Percentiles rank a stretch among this genome's conserved stretches.
Evolutionary conservation across 2,113 vertebrate species (phyloP).

Genomic region (Apus apus): DNA sequence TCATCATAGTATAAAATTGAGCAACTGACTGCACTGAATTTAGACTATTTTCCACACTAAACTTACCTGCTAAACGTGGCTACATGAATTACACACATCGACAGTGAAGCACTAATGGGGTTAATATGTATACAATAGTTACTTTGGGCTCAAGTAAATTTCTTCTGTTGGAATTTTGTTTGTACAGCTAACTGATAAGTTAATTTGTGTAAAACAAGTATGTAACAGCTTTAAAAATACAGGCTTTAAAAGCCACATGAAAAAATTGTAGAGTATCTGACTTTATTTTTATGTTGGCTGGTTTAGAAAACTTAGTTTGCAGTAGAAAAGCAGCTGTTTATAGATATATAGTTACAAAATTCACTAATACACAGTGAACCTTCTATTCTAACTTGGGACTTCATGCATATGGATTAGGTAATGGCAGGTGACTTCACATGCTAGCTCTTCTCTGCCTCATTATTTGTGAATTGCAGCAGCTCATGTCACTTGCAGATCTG

Average conservation of each 20-base stretch:
- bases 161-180: neutral
- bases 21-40: neutral
- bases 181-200: neutral
- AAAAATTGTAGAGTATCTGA: neutral
- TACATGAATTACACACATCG: neutral
- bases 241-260: neutral
- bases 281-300: neutral
- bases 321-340: neutral
- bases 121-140: neutral
- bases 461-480: neutral
- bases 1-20: neutral
- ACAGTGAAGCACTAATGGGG: neutral
- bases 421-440: neutral
- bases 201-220: neutral
- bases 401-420: neutral
- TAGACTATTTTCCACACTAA: neutral
- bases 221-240: neutral
- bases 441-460: neutral
- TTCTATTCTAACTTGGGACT: neutral
- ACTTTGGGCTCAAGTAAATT: neutral
- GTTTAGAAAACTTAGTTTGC: neutral
- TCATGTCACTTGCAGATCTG: neutral
- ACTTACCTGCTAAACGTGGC: neutral
- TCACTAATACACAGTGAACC: neutral
- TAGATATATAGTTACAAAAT: neutral